phyloP scores from a whole-genome alignment of 2,888 invertebrate species.

The Cephus sareptanus region DNA sequence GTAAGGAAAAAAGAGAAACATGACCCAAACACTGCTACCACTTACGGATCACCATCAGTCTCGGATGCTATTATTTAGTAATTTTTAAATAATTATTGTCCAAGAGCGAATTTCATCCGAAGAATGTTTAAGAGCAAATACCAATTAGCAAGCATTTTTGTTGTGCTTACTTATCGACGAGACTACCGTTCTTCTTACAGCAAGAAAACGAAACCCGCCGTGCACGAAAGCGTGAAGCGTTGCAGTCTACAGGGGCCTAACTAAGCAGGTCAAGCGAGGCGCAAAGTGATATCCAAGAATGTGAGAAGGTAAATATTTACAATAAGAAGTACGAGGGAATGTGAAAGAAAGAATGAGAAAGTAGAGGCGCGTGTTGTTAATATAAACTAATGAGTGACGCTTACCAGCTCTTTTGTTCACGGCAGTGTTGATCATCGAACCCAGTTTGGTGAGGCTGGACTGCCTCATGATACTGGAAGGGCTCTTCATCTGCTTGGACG shows the following conservation, averaged over 20 bases:
- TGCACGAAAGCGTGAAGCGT: background rate
- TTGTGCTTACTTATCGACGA: background rate
- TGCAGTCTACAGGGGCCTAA: background rate
- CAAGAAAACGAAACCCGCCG: background rate
- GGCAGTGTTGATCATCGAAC: slow-evolving; percentile 73
- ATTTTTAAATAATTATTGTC: background rate
- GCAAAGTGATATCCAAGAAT: background rate
- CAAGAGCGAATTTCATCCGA: background rate
- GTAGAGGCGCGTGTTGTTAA: background rate
- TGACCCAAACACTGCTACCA: background rate
- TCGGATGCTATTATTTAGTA: background rate
- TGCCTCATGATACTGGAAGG: slow-evolving; percentile 70
- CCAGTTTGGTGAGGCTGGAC: slow-evolving; percentile 73
- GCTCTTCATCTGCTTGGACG: slow-evolving; percentile 64
- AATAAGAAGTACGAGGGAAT: background rate
- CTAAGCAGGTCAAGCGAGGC: background rate
- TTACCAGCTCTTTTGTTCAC: slow-evolving; percentile 68
- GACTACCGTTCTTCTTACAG: background rate
- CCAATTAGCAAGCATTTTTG: background rate
- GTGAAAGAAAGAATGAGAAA: background rate
- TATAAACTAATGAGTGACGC: slow-evolving; percentile 27
- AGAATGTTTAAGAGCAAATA: background rate
- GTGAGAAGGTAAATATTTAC: background rate
- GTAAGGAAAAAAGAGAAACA: background rate
- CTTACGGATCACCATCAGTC: background rate